Conservation (phyloP, 2,888 invertebrate species). For the Mesorhabditis belari region DNA sequence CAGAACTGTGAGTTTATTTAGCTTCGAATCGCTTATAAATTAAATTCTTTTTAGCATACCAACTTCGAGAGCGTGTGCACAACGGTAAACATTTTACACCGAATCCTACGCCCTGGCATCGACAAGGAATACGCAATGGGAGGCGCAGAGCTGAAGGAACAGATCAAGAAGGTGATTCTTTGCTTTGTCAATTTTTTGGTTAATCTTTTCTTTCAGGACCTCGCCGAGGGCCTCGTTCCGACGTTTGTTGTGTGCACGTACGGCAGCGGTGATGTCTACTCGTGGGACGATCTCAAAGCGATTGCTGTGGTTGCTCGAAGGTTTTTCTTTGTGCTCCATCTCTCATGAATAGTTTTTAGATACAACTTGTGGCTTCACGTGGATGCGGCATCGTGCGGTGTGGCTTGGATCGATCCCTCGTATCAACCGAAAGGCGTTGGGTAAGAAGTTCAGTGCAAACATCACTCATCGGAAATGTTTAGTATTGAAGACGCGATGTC, state of each 20-base stretch:
- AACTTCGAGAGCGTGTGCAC: background rate
- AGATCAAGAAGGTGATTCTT: background rate
- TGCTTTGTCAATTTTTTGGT: background rate
- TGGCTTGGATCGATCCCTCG: background rate
- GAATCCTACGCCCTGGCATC: no score
- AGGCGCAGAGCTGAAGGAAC: background rate
- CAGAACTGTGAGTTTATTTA: background rate
- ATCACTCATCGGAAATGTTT: no score
- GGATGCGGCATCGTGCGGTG: background rate
- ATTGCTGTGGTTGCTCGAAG: background rate
- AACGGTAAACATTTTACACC: background rate
- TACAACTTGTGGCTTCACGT: background rate
- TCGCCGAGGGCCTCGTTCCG: background rate
- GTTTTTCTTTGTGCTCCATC: background rate
- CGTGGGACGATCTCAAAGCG: background rate
- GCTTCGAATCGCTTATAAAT: no score
- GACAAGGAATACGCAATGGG: background rate
- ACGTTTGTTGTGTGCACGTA: background rate
- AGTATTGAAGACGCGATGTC: background rate
- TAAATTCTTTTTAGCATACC: background rate
- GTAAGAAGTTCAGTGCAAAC: no score
- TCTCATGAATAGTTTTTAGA: background rate
- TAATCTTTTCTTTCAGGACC: background rate
- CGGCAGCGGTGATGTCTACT: background rate
- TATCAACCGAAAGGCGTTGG: no score